Evolutionary conservation across 2,888 invertebrate genomes (phyloP).

Genomic region (Craniophora ligustri): DNA sequence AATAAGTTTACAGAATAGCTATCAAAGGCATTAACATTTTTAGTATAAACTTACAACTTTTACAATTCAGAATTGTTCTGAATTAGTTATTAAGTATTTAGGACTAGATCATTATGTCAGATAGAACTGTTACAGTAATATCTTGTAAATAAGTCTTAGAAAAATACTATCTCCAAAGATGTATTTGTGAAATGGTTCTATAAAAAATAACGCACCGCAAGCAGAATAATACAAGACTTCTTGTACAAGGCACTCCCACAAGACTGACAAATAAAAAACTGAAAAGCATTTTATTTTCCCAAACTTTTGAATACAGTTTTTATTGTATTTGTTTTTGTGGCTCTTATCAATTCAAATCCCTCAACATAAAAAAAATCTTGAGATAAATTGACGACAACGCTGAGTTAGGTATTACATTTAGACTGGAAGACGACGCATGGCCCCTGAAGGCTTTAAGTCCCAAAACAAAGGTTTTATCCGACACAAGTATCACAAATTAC

Average conservation of each 20-base stretch:
- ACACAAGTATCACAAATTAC: constrained; percentile 40
- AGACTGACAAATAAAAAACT: not conserved
- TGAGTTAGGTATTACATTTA: constrained; percentile 13
- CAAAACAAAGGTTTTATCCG: constrained; percentile 40
- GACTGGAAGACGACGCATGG: constrained; percentile 5
- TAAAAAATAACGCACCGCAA: no score
- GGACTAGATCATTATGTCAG: no score
- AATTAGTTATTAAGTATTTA: no score
- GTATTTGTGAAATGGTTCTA: no score
- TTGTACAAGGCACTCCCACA: not conserved
- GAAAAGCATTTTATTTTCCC: not conserved
- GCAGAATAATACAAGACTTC: no score
- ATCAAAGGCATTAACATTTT: no score
- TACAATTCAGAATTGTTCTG: no score
- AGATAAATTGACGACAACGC: constrained; percentile 19
- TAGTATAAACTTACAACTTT: no score
- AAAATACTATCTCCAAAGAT: no score
- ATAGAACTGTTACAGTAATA: no score
- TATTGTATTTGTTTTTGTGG: constrained; percentile 17
- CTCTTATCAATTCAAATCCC: constrained; percentile 22
- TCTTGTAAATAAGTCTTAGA: no score
- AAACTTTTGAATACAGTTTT: constrained; percentile 1
- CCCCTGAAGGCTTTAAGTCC: constrained; percentile 14
- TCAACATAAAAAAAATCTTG: not conserved
- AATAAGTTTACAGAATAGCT: no score